phyloP scores from a whole-genome alignment of 2,888 invertebrate genomes.

The Silvanus unidentatus region DNA sequence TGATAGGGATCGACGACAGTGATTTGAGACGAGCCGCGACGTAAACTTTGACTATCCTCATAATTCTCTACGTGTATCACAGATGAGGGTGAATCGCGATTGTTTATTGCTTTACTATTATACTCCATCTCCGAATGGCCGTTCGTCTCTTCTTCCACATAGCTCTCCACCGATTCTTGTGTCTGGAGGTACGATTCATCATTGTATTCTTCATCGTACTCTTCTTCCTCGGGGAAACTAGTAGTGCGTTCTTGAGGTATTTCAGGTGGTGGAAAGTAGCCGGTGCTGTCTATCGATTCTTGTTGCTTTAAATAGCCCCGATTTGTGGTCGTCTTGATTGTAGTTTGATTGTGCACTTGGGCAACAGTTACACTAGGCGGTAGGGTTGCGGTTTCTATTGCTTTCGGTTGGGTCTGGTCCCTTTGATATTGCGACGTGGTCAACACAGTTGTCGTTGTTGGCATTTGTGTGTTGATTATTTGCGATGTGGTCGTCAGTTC shows the following conservation, averaged over 20 bases:
- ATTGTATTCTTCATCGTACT: slow-evolving; percentile 21
- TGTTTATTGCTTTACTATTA: slow-evolving; percentile 38
- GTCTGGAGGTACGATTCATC: slow-evolving; percentile 24
- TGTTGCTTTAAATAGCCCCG: slow-evolving; percentile 3
- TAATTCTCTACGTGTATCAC: slow-evolving; percentile 46
- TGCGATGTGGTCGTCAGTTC: slow-evolving; percentile 14
- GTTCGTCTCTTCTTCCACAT: slow-evolving; percentile 42
- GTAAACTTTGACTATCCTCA: slow-evolving; percentile 34
- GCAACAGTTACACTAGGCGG: slow-evolving; percentile 32
- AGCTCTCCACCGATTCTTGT: slow-evolving; percentile 49
- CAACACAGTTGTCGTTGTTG: slow-evolving; percentile 14
- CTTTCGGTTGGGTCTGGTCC: slow-evolving; percentile 28
- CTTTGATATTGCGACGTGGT: slow-evolving; percentile 16
- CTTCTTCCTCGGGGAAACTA: slow-evolving; percentile 13
- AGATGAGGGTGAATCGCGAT: slow-evolving; percentile 46
- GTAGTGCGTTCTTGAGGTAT: not conserved
- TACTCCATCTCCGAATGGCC: slow-evolving; percentile 29
- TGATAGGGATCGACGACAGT: slow-evolving; percentile 54
- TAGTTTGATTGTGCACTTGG: slow-evolving; percentile 25
- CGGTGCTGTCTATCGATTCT: slow-evolving; percentile 5
- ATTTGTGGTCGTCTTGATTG: slow-evolving; percentile 1
- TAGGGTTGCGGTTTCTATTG: slow-evolving; percentile 37
- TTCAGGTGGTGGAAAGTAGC: slow-evolving; percentile 10
- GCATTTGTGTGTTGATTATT: slow-evolving; percentile 15
- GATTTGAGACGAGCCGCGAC: slow-evolving; percentile 44